phyloP scores from a whole-genome alignment of 2,113 vertebrate genomes.

The Genyomyrus donnyi region DNA sequence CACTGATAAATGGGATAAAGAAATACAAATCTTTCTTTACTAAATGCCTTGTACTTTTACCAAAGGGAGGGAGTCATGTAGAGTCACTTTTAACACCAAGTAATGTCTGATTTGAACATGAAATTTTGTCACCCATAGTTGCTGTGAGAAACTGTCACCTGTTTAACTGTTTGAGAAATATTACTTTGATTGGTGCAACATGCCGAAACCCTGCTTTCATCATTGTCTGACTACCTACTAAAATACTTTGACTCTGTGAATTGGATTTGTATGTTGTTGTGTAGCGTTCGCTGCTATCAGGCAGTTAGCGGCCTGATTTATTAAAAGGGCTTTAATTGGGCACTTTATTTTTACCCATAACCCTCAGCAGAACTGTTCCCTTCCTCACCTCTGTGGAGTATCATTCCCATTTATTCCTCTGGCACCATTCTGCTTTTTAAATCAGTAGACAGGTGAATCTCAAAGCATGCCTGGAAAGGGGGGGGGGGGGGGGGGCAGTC shows the following conservation, averaged over 20 bases:
- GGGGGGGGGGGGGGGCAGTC: too few species aligned
- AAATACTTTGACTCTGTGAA: background rate
- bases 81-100: background rate
- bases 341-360: background rate
- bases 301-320: background rate
- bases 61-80: background rate
- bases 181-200: background rate
- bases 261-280: background rate
- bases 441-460: background rate
- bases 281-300: background rate
- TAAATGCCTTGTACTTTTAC: background rate
- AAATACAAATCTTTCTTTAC: background rate
- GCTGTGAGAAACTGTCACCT: background rate
- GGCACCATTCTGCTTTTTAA: background rate
- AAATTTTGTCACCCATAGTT: background rate
- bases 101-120: background rate
- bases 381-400: background rate
- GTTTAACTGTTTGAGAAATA: background rate
- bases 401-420: background rate
- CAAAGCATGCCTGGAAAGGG: background rate
- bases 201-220: background rate
- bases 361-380: background rate
- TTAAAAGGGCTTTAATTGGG: background rate
- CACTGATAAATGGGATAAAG: background rate
- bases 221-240: background rate